Percentiles rank a stretch among this genome's conserved stretches.
Evolutionary conservation across 2,113 vertebrate species (phyloP).

Genomic region (Nothobranchius furzeri): DNA sequence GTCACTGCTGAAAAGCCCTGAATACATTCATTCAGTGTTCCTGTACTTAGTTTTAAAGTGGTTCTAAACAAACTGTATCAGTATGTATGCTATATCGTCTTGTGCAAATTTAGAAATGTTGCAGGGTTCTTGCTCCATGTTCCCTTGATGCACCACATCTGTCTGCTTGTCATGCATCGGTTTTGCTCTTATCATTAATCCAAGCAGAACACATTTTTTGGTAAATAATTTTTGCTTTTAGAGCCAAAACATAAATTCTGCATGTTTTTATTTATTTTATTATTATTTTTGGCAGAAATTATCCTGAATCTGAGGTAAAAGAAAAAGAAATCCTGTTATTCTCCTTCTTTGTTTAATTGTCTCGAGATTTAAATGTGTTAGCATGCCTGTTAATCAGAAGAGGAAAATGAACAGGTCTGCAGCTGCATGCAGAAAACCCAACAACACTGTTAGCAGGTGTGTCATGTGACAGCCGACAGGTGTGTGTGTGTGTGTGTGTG

Average conservation of each 20-base stretch:
- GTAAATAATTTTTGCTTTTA: background rate
- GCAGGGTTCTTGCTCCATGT: too few species aligned
- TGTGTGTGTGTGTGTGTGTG: constrained; percentile 10
- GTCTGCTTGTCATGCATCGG: background rate
- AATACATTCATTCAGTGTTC: too few species aligned
- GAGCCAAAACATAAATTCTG: background rate
- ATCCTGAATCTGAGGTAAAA: background rate
- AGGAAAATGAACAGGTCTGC: constrained; percentile 10
- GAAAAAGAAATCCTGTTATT: background rate
- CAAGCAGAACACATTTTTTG: background rate
- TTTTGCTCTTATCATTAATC: background rate
- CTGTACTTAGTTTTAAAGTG: too few species aligned
- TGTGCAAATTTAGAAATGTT: too few species aligned
- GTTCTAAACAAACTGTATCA: too few species aligned
- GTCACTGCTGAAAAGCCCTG: too few species aligned
- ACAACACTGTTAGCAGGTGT: constrained; percentile 8
- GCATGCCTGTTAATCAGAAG: background rate
- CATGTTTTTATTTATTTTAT: background rate
- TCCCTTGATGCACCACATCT: too few species aligned
- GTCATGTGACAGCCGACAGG: constrained; percentile 14
- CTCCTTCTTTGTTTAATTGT: background rate
- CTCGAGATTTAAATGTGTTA: background rate
- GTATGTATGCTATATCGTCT: too few species aligned
- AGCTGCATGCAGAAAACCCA: background rate
- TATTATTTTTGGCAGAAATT: background rate